Conservation (phyloP, 2,113 vertebrate genomes). For the Galemys pyrenaicus region DNA sequence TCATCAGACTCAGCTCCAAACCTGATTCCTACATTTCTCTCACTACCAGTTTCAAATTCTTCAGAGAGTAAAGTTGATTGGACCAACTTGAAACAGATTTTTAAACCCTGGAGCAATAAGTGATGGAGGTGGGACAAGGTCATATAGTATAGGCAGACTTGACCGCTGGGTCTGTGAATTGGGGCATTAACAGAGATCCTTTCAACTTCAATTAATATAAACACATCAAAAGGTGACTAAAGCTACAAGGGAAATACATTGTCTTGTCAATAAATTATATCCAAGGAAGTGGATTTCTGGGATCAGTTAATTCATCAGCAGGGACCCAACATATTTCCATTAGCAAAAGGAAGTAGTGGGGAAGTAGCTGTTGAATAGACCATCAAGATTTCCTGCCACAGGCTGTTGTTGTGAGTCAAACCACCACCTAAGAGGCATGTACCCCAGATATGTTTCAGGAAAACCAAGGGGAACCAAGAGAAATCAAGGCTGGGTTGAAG, state of each 20-base stretch:
- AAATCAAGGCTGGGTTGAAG: not conserved
- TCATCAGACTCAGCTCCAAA: not conserved
- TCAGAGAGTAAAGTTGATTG: slow-evolving; percentile 21
- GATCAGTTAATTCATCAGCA: not conserved
- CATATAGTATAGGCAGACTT: not conserved
- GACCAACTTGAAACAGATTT: slow-evolving; percentile 10
- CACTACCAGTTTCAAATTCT: not conserved
- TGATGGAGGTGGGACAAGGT: not conserved
- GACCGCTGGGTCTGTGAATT: not conserved
- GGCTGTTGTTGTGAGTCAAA: not conserved
- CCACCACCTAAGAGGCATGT: not conserved
- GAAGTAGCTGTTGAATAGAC: not conserved
- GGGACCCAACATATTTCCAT: not conserved
- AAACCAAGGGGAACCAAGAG: not conserved
- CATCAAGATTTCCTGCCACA: not conserved
- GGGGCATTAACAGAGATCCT: not conserved
- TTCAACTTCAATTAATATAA: slow-evolving; percentile 20
- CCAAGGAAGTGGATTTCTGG: not conserved
- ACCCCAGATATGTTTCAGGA: not conserved
- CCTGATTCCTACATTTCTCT: not conserved
- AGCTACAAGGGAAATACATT: not conserved
- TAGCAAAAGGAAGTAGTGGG: not conserved
- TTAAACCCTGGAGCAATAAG: slow-evolving; percentile 25
- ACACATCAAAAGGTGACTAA: not conserved
- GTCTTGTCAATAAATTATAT: not conserved